Conservation (phyloP, 2,797 vertebrate species). For the Pangasius krempfi region DNA sequence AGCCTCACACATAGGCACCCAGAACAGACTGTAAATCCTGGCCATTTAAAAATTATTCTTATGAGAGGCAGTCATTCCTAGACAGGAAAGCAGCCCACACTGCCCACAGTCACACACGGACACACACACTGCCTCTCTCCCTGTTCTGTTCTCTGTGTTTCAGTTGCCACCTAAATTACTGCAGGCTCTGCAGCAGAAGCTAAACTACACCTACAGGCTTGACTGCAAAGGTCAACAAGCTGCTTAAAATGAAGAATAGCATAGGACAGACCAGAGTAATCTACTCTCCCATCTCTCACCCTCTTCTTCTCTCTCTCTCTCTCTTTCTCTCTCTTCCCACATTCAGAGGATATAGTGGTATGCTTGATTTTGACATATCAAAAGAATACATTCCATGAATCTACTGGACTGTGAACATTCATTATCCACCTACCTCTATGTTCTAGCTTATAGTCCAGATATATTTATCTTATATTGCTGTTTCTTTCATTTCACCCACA, state of each 20-base stretch:
- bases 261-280: slow-evolving; percentile 66
- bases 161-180: slow-evolving; percentile 72
- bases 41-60: slow-evolving; percentile 65
- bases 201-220: slow-evolving; percentile 75
- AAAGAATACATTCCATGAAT: slow-evolving; percentile 63
- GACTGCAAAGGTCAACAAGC: slow-evolving; percentile 78
- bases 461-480: slow-evolving; percentile 40
- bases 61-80: slow-evolving; percentile 68
- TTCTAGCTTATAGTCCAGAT: slow-evolving; percentile 6
- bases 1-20: slow-evolving; percentile 61
- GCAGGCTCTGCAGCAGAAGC: slow-evolving; percentile 67
- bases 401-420: slow-evolving; percentile 54
- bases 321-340: neutral
- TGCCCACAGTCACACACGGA: slow-evolving; percentile 35
- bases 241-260: slow-evolving; percentile 79
- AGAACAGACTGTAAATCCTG: slow-evolving; percentile 67
- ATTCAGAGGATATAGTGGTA: slow-evolving; percentile 55
- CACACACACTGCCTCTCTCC: slow-evolving; percentile 29
- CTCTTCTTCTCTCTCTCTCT: slow-evolving; percentile 1
- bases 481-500: slow-evolving; percentile 33
- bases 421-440: slow-evolving; percentile 52
- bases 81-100: slow-evolving; percentile 51
- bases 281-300: slow-evolving; percentile 64
- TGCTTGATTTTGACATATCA: slow-evolving; percentile 63
- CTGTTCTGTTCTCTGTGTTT: slow-evolving; percentile 59